phyloP scores from a whole-genome alignment of 1,140 invertebrate species.

The Ceratina japonica region DNA sequence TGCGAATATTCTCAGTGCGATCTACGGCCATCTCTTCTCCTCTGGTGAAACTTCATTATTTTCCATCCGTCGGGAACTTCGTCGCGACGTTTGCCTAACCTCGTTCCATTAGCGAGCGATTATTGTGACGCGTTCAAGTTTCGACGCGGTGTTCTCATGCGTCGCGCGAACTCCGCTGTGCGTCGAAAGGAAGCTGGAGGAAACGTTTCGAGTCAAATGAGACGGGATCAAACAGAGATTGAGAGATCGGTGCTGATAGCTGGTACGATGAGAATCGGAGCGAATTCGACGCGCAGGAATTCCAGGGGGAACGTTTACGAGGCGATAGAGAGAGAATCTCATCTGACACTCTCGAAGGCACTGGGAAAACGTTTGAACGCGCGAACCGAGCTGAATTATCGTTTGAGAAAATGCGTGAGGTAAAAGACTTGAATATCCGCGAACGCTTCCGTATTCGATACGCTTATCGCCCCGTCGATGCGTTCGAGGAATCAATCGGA shows the following conservation, averaged over 20 bases:
- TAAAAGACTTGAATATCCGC: background rate
- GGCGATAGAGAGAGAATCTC: slow-evolving; percentile 45
- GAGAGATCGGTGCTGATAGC: background rate
- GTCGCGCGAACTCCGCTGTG: background rate
- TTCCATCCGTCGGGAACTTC: background rate
- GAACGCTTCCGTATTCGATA: background rate
- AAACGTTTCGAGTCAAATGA: background rate
- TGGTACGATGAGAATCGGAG: background rate
- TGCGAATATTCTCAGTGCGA: too few species aligned
- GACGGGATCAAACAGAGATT: background rate
- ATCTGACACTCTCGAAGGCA: slow-evolving; percentile 30
- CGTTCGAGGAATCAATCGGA: slow-evolving; percentile 2
- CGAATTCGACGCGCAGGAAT: background rate
- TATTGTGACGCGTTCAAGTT: too few species aligned
- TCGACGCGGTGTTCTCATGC: too few species aligned
- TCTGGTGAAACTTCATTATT: slow-evolving; percentile 17
- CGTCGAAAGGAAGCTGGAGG: background rate
- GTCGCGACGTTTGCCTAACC: too few species aligned
- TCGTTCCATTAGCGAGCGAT: too few species aligned
- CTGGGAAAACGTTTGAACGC: background rate
- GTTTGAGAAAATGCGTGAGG: background rate
- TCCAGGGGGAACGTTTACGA: slow-evolving; percentile 47
- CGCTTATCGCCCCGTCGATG: slow-evolving; percentile 6
- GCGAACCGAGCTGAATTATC: background rate
- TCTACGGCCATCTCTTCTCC: too few species aligned